Conservation (phyloP, 2,888 invertebrate genomes). For the Drosophila formosana region DNA sequence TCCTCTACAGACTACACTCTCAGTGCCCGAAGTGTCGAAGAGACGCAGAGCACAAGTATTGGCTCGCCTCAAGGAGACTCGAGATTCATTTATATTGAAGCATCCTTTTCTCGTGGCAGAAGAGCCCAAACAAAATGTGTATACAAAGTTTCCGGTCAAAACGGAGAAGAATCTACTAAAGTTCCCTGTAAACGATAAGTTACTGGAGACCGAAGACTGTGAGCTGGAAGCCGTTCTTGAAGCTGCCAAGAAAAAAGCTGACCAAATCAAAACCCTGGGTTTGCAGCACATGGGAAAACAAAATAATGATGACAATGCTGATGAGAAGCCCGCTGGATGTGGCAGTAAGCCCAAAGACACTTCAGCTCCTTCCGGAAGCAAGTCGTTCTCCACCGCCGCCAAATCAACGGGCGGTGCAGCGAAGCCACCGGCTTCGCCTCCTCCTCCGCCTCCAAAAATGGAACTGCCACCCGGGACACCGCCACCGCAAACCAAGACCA, state of each 20-base stretch:
- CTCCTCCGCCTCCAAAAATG: conserved; percentile 31
- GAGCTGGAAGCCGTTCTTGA: conserved; percentile 21
- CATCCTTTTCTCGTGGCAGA: background rate
- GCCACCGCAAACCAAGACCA: conserved; percentile 85
- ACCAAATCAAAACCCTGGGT: background rate
- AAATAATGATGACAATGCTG: background rate
- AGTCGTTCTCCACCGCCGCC: conserved; percentile 8
- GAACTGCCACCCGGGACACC: conserved; percentile 85
- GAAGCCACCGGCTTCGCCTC: background rate
- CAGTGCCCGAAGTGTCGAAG: background rate
- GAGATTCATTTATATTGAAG: no score
- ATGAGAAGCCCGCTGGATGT: background rate
- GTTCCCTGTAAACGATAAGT: conserved; percentile 35
- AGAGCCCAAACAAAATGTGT: background rate
- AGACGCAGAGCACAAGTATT: background rate
- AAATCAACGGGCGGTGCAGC: background rate
- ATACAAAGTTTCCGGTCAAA: conserved; percentile 24
- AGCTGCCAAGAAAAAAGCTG: conserved; percentile 7
- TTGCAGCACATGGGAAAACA: background rate
- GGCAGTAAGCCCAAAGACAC: background rate
- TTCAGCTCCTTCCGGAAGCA: background rate
- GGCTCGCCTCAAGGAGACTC: background rate
- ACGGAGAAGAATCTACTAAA: background rate
- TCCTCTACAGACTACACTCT: background rate
- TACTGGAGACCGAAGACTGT: conserved; percentile 44